Evolutionary conservation across 2,113 vertebrate species (phyloP).

Genomic region (Ptilonorhynchus violaceus): DNA sequence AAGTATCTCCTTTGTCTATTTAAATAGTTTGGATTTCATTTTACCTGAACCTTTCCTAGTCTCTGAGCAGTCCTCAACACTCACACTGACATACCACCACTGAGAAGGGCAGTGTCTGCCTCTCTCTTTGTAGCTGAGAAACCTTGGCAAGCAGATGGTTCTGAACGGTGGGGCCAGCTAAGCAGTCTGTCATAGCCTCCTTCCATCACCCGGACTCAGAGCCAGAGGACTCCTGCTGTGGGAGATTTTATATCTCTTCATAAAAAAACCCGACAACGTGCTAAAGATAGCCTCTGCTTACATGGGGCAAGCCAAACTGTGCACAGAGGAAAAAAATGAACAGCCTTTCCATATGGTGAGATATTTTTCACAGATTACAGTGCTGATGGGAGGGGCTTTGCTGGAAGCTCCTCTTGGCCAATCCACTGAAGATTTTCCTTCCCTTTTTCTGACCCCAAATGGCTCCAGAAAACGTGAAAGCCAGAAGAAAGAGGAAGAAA

Average conservation of each 20-base stretch:
- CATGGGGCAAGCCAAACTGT: background rate
- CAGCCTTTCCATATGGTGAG: constrained; percentile 32
- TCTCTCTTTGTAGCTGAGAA: background rate
- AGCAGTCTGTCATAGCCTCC: constrained; percentile 22
- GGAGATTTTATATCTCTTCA: constrained; percentile 45
- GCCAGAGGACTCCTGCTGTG: constrained; percentile 39
- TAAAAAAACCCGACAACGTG: background rate
- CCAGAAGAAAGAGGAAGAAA: background rate
- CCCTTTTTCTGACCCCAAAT: background rate
- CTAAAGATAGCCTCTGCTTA: constrained; percentile 58
- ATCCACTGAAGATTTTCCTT: background rate
- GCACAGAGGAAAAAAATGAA: constrained; percentile 30
- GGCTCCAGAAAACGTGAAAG: background rate
- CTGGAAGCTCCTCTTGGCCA: background rate
- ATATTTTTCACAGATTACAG: background rate
- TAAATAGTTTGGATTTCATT: background rate
- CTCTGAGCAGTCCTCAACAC: background rate
- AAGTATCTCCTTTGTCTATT: background rate
- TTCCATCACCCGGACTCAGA: constrained; percentile 15
- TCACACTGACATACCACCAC: background rate
- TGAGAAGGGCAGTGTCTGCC: constrained; percentile 11
- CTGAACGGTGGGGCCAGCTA: background rate
- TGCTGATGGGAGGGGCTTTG: background rate
- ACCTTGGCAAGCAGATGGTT: constrained; percentile 50
- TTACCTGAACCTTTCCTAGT: background rate